These are phyloP conservation scores for Hirundichthys speculiger DNA, from an alignment of 2,113 vertebrate genomes.

Conservation along the genomic window DNA sequence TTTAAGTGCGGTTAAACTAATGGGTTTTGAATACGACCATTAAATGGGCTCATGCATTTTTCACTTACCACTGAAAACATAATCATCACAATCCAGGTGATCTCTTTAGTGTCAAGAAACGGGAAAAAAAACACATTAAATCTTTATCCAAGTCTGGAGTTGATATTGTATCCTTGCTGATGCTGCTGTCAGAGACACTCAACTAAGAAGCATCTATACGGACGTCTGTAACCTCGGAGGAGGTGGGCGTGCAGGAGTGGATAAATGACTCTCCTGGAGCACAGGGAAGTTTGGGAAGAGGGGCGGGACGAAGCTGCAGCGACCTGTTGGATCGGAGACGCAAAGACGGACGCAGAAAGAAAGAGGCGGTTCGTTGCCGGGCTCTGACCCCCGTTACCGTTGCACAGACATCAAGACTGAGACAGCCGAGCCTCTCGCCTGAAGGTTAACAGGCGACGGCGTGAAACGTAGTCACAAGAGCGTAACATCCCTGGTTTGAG, in stretches of 20 bases:
- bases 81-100: constrained; percentile 49
- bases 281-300: constrained; percentile 60
- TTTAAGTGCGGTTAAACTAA: constrained; percentile 59
- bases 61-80: constrained; percentile 65
- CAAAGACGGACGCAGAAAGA: constrained; percentile 21
- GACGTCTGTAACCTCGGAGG: constrained; percentile 37
- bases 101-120: constrained; percentile 7
- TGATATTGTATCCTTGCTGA: constrained; percentile 35
- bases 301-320: constrained; percentile 66
- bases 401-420: too few species aligned
- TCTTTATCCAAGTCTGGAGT: constrained; percentile 39
- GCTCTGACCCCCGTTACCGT: too few species aligned
- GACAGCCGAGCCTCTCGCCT: too few species aligned
- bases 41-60: constrained; percentile 30
- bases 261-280: constrained; percentile 64
- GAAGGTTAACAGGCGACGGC: too few species aligned
- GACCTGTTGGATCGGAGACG: constrained; percentile 70
- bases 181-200: constrained; percentile 16
- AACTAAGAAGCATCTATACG: constrained; percentile 15
- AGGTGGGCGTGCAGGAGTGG: constrained; percentile 35
- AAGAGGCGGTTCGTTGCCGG: too few species aligned
- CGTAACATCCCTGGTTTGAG: too few species aligned
- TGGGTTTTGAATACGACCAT: constrained; percentile 40
- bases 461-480: too few species aligned
- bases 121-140: constrained; percentile 23